phyloP scores from a whole-genome alignment of 2,797 vertebrate genomes.

The Poliocrania exsul region DNA sequence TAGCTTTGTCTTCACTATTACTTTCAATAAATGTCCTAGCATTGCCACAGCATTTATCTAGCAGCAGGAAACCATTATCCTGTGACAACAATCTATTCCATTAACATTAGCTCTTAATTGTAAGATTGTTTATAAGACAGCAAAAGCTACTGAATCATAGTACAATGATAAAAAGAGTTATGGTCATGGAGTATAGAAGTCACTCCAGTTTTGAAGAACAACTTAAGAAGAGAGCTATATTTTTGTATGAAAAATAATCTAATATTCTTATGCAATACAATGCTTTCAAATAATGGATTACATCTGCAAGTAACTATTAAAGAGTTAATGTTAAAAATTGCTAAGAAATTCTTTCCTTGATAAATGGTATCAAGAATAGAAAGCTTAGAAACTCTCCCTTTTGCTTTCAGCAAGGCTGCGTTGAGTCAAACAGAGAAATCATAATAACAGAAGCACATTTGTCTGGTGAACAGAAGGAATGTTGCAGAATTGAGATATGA shows the following conservation, averaged over 20 bases:
- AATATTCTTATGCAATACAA: constrained; percentile 18
- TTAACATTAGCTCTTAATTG: constrained; percentile 83
- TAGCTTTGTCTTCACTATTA: constrained; percentile 75
- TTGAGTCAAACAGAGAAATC: constrained; percentile 67
- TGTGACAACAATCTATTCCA: constrained; percentile 78
- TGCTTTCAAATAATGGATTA: constrained; percentile 58
- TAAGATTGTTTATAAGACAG: constrained; percentile 78
- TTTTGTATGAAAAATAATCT: constrained; percentile 58
- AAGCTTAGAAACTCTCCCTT: constrained; percentile 65
- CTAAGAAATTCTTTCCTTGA: constrained; percentile 46
- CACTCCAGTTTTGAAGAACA: constrained; percentile 53
- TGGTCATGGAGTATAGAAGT: constrained; percentile 64
- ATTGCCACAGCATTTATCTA: constrained; percentile 78
- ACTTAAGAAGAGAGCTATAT: constrained; percentile 35
- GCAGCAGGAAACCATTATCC: constrained; percentile 79
- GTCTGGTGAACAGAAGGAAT: constrained; percentile 59
- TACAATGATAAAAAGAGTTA: constrained; percentile 74
- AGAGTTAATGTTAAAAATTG: constrained; percentile 62
- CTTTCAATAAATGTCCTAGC: constrained; percentile 78
- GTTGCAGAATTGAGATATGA: constrained; percentile 58
- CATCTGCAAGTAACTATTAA: constrained; percentile 55
- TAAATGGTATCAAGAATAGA: constrained; percentile 37
- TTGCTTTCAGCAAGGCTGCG: constrained; percentile 46
- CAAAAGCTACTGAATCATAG: constrained; percentile 80
- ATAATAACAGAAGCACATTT: constrained; percentile 65